Evolutionary conservation across 2,888 invertebrate genomes (phyloP).

Genomic region (Gymnosoma rotundatum): DNA sequence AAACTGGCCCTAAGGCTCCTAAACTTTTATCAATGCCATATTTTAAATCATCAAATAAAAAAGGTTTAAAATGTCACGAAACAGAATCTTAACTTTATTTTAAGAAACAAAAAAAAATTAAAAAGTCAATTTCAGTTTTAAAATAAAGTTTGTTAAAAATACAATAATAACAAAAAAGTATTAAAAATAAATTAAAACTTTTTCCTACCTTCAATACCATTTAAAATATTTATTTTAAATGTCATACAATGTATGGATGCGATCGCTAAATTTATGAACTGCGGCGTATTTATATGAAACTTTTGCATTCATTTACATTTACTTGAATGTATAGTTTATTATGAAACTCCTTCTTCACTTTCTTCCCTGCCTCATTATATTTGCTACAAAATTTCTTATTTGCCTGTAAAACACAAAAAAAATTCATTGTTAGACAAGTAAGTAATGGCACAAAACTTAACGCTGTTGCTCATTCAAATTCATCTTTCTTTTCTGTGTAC

Average conservation of each 20-base stretch:
- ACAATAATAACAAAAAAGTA: not conserved
- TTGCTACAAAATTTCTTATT: slow-evolving; percentile 14
- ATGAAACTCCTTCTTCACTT: not conserved
- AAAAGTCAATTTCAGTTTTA: not conserved
- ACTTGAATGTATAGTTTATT: slow-evolving; percentile 32
- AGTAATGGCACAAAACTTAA: slow-evolving; percentile 62
- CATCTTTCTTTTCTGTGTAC: slow-evolving; percentile 50
- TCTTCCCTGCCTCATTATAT: not conserved
- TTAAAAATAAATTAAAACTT: slow-evolving; percentile 24
- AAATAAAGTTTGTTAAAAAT: slow-evolving; percentile 17
- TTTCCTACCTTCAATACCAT: slow-evolving; percentile 44
- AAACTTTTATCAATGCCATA: no score
- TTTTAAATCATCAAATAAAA: no score
- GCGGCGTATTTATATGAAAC: not conserved
- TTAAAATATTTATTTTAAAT: slow-evolving; percentile 66
- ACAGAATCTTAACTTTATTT: not conserved
- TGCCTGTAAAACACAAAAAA: slow-evolving; percentile 12
- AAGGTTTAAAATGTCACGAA: not conserved
- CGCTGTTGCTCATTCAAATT: slow-evolving; percentile 69
- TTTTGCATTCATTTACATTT: slow-evolving; percentile 24
- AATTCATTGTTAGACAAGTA: slow-evolving; percentile 55
- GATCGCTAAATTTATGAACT: slow-evolving; percentile 49
- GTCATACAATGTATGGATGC: slow-evolving; percentile 56
- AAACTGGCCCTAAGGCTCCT: no score
- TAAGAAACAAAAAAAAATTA: not conserved